These are phyloP conservation scores for Percina caprodes DNA, from an alignment of 2,113 vertebrate genomes.

Conservation along the genomic window DNA sequence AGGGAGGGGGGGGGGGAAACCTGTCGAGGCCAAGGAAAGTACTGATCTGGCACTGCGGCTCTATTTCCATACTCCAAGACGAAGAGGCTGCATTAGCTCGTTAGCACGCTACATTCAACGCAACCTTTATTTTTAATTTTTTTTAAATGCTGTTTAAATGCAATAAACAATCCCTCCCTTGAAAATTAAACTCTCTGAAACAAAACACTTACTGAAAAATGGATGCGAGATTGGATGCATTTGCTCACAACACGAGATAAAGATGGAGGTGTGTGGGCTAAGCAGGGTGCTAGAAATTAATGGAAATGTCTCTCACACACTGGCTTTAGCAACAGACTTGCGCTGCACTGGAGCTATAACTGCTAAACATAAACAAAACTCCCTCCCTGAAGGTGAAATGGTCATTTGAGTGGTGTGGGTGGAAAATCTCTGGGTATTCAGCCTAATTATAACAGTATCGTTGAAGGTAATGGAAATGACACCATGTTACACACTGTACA, in stretches of 20 bases:
- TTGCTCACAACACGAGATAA: neutral
- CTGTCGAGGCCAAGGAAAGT: slow-evolving; percentile 65
- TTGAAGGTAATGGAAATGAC: slow-evolving; percentile 32
- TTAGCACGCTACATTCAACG: slow-evolving; percentile 53
- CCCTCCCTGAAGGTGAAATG: slow-evolving; percentile 18
- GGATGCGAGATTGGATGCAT: neutral
- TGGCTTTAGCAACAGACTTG: slow-evolving; percentile 35
- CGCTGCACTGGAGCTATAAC: slow-evolving; percentile 4
- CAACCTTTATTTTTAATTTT: slow-evolving; percentile 8
- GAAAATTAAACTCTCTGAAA: slow-evolving; percentile 17
- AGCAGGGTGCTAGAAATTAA: neutral
- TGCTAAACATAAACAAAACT: slow-evolving; percentile 53
- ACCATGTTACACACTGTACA: slow-evolving; percentile 16
- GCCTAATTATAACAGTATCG: slow-evolving; percentile 18
- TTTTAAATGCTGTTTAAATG: slow-evolving; percentile 37
- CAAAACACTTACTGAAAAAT: neutral
- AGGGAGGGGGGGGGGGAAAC: slow-evolving; percentile 23
- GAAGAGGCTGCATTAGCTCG: slow-evolving; percentile 64
- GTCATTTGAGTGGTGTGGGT: slow-evolving; percentile 42
- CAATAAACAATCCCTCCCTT: slow-evolving; percentile 12
- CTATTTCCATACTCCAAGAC: slow-evolving; percentile 67
- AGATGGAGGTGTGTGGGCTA: neutral
- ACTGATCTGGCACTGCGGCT: slow-evolving; percentile 60
- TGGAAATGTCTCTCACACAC: slow-evolving; percentile 30
- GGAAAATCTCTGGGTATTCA: slow-evolving; percentile 45